Evolutionary conservation across 2,113 vertebrate genomes (phyloP).

Genomic region (Bufo gargarizans): DNA sequence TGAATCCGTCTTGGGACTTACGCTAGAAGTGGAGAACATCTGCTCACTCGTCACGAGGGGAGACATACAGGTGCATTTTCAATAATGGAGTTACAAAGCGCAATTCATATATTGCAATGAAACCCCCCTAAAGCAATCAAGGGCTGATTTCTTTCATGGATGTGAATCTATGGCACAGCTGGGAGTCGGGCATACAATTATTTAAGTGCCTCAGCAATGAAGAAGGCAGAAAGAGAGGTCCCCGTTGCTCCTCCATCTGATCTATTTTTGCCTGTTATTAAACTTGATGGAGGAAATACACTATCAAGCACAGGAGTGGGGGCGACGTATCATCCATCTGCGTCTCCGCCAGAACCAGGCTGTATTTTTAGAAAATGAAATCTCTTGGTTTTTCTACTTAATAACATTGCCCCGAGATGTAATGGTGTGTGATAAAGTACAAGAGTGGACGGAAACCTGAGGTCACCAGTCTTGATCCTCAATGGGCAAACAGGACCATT

Average conservation of each 20-base stretch:
- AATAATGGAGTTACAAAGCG: constrained; percentile 16
- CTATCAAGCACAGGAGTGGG: background rate
- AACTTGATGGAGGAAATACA: background rate
- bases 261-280: background rate
- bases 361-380: constrained; percentile 18
- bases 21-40: background rate
- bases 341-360: background rate
- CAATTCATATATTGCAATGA: background rate
- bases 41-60: background rate
- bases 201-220: background rate
- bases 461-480: background rate
- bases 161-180: background rate
- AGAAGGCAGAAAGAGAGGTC: background rate
- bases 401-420: background rate
- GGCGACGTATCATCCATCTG: background rate
- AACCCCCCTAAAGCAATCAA: background rate
- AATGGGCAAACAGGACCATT: background rate
- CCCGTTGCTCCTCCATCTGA: background rate
- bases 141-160: background rate
- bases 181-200: background rate
- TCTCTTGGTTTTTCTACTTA: background rate
- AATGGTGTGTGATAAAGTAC: background rate
- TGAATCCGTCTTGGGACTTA: background rate
- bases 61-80: background rate
- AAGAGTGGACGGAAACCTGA: background rate